Percentiles rank a stretch among this genome's conserved stretches.
Conservation (phyloP, 2,888 invertebrate species). For the Cheilosia vulpina region DNA sequence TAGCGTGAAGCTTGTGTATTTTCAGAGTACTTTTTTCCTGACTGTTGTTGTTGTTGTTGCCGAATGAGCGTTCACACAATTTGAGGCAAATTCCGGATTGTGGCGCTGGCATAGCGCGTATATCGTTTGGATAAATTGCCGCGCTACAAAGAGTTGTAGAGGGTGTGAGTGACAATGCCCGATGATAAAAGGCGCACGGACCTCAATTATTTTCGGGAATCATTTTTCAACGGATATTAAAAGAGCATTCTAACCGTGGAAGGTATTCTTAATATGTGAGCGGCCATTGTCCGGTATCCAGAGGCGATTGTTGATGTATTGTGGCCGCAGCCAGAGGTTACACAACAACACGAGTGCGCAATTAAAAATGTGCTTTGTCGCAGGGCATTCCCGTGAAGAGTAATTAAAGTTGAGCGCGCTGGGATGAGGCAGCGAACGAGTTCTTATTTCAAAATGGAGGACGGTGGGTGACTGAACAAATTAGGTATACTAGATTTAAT, state of each 20-base stretch:
- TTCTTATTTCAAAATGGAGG: not conserved
- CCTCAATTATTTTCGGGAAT: conserved; percentile 60
- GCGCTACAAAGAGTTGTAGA: not conserved
- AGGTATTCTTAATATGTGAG: conserved; percentile 32
- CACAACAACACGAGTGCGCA: conserved; percentile 16
- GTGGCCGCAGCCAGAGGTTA: conserved; percentile 7
- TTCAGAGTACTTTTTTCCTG: conserved; percentile 23
- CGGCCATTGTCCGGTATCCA: conserved; percentile 46
- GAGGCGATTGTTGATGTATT: conserved; percentile 45
- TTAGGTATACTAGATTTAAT: too few relatives aligned
- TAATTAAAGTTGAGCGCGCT: not conserved
- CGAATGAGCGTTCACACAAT: conserved; percentile 46
- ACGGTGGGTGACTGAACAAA: too few relatives aligned
- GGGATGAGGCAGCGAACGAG: too few relatives aligned
- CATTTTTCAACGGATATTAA: conserved; percentile 74
- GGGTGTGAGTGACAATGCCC: conserved; percentile 38
- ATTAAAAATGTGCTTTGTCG: conserved; percentile 36
- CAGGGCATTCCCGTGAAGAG: not conserved
- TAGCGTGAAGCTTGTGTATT: conserved; percentile 63
- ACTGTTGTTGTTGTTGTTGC: not conserved
- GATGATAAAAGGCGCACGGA: conserved; percentile 63
- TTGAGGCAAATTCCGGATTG: conserved; percentile 14
- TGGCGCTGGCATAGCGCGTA: not conserved
- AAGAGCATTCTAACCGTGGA: conserved; percentile 35
- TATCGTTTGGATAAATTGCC: conserved; percentile 39